Conservation (phyloP, 2,113 vertebrate genomes). For the Etia nguti region DNA sequence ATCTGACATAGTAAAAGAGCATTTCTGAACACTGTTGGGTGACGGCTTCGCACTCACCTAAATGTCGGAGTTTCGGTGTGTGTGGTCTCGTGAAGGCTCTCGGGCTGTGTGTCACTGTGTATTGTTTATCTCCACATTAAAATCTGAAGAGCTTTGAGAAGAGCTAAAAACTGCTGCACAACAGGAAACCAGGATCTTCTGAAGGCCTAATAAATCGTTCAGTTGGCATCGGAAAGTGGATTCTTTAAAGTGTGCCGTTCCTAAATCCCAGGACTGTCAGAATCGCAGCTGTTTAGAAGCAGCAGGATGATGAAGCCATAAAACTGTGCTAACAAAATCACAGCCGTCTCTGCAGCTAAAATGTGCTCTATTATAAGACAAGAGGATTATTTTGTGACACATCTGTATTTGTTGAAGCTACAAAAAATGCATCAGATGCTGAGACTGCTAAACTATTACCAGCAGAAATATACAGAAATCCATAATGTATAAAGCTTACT, state of each 20-base stretch:
- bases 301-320: background rate
- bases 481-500: background rate
- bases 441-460: background rate
- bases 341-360: background rate
- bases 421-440: background rate
- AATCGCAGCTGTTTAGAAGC: background rate
- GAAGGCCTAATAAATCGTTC: background rate
- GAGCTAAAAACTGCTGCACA: background rate
- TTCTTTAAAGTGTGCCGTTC: background rate
- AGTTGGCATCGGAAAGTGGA: background rate
- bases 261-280: background rate
- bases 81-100: background rate
- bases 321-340: background rate
- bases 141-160: background rate
- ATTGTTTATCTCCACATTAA: background rate
- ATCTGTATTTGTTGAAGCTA: background rate
- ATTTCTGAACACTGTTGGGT: background rate
- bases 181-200: background rate
- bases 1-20: background rate
- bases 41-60: background rate
- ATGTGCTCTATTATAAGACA: background rate
- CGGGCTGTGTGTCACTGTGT: background rate
- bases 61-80: background rate
- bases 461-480: background rate
- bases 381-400: background rate